Evolutionary conservation across 2,113 vertebrate genomes (phyloP).

Genomic region (Setophaga coronata): DNA sequence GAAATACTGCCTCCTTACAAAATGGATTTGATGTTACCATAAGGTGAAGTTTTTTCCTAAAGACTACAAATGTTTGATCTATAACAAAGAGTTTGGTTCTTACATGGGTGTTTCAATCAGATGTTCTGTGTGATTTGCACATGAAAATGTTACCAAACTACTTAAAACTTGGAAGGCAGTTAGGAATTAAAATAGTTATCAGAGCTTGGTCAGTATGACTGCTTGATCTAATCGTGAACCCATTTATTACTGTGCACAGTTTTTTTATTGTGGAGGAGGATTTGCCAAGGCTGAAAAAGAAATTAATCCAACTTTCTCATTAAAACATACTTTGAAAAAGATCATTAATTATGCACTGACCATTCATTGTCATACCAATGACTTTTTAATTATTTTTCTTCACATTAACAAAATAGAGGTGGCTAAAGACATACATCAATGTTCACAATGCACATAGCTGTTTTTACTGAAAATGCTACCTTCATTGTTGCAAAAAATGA

Average conservation of each 20-base stretch:
- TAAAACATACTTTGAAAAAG: background rate
- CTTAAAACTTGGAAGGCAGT: background rate
- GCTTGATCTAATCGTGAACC: background rate
- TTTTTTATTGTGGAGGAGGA: background rate
- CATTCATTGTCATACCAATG: background rate
- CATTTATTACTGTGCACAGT: background rate
- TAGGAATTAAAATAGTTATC: background rate
- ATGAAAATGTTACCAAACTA: background rate
- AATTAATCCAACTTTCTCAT: conserved; percentile 16
- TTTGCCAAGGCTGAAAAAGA: background rate
- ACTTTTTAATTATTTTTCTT: background rate
- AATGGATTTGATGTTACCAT: background rate
- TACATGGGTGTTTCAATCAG: background rate
- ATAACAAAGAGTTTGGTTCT: background rate
- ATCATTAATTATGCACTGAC: background rate
- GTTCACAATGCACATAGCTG: background rate
- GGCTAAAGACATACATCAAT: background rate
- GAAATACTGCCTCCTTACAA: background rate
- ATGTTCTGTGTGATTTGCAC: background rate
- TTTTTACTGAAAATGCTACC: background rate
- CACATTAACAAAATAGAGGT: background rate
- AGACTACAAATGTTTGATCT: background rate
- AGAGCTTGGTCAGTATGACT: background rate
- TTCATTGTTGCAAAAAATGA: background rate
- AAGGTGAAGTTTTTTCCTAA: background rate